phyloP scores from a whole-genome alignment of 2,888 invertebrate species.

The Tetragonula carbonaria region DNA sequence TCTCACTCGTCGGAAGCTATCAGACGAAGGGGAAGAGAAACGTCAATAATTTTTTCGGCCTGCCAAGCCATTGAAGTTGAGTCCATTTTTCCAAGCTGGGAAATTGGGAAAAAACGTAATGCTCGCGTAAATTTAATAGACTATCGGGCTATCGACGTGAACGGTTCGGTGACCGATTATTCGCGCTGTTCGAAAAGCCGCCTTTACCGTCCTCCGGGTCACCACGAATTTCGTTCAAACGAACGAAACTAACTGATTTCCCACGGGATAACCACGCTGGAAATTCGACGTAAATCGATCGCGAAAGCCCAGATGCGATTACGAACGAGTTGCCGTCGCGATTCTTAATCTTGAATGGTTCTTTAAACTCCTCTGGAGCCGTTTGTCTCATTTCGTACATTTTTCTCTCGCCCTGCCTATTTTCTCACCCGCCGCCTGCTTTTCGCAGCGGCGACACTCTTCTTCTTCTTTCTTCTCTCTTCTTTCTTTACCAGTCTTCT shows the following conservation, averaged over 20 bases:
- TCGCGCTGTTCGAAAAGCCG: slow-evolving; percentile 44
- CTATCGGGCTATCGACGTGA: slow-evolving; percentile 60
- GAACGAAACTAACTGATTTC: slow-evolving; percentile 78
- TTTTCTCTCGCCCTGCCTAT: not conserved
- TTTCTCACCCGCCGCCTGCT: not conserved
- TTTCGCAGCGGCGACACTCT: not conserved
- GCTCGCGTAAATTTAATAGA: slow-evolving; percentile 46
- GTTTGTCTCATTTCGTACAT: slow-evolving; percentile 20
- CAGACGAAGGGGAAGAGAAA: no score
- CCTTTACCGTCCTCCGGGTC: slow-evolving; percentile 47
- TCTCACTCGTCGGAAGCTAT: not conserved
- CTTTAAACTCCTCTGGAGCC: slow-evolving; percentile 38
- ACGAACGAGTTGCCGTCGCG: slow-evolving; percentile 51
- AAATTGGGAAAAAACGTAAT: slow-evolving; percentile 1
- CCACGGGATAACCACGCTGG: slow-evolving; percentile 73
- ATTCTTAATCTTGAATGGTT: slow-evolving; percentile 59
- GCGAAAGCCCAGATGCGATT: slow-evolving; percentile 65
- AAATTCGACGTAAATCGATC: slow-evolving; percentile 71
- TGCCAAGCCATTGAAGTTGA: no score
- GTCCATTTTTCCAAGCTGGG: no score
- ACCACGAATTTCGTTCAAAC: slow-evolving; percentile 64
- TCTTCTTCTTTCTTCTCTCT: not conserved
- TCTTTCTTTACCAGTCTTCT: not conserved
- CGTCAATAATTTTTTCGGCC: no score
- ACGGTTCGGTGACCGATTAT: slow-evolving; percentile 66